Evolutionary conservation across 2,888 invertebrate genomes (phyloP), one percentile per base, ranked within the genome.

Genomic region (Apamea crenata): DNA sequence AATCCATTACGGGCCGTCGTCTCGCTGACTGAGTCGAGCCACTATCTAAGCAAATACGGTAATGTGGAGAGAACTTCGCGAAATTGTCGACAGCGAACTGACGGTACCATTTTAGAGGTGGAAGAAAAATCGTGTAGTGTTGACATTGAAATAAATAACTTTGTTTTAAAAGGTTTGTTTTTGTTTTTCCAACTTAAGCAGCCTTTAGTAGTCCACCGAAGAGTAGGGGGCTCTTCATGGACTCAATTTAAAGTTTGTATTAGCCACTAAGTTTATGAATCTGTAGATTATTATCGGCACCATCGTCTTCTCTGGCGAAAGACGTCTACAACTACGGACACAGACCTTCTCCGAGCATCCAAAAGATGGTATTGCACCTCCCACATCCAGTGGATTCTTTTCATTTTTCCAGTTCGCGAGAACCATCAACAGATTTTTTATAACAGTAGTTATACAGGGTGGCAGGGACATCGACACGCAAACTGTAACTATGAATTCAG

Each of bases 1-100:
- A 95, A 94, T 94, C 95, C 96, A 96, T 95, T 96, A 96, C 93
- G 85, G 84, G 83, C 82, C 88, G 87, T 82, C 88, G 90, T 68
- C 81, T 66, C 84, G 84, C 82, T 82, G 86, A 80, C 87, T 87
- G 87, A 77, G 61, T 84, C 77, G 72, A 78, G 81, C 81, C 91
- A 90, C 93, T 93, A 91, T 92, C 91, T 92, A 89, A 91, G 90
- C 91, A 94, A 93, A 94, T 91, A 93, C 91, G 89, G 92, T 94
- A 94, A 94, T 93, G 93, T 93, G 93, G 87, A 90, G 88, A 89
- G 84, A 87, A 87, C 77, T 87, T 80, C 79, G 86, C 85, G 90
- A 90, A 89, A 92, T 90, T 90, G 90, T 91, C 89, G 91, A 87
- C 88, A 88, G 79, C 44, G 8, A 78, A 79, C 68, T 82, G 76